These are phyloP conservation scores for Neoaliturus tenellus DNA, from an alignment of 2,888 invertebrate species.

Conservation along the genomic window DNA sequence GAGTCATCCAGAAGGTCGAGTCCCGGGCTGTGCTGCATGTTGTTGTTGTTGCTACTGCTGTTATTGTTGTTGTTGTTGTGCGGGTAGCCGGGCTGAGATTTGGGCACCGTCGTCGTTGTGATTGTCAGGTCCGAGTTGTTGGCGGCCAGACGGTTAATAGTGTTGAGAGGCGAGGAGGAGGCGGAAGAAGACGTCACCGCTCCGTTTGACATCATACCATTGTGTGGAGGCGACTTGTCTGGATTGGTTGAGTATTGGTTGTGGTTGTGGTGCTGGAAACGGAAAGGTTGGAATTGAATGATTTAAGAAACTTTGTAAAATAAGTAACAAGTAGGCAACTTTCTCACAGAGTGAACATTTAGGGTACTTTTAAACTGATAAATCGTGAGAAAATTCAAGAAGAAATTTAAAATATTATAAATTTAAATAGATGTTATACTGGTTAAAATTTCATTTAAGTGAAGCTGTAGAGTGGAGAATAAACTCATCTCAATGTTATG, in stretches of 20 bases:
- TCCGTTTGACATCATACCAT: slow-evolving; percentile 71
- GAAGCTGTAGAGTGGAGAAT: no score
- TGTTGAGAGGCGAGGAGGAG: slow-evolving; percentile 71
- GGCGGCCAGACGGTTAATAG: slow-evolving; percentile 79
- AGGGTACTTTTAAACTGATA: no score
- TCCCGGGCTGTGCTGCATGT: slow-evolving; percentile 62
- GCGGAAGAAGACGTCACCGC: slow-evolving; percentile 66
- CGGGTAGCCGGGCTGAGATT: slow-evolving; percentile 32
- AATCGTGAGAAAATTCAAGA: no score
- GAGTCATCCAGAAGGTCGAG: slow-evolving; percentile 79
- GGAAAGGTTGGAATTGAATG: no score
- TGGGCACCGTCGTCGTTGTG: slow-evolving; percentile 78
- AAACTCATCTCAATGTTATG: no score
- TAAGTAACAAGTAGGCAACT: no score
- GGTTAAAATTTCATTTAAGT: no score
- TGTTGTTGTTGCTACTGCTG: slow-evolving; percentile 60
- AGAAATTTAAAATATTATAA: no score
- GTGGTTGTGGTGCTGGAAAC: slow-evolving; percentile 38
- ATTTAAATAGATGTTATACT: no score
- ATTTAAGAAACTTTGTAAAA: no score
- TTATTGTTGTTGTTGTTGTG: slow-evolving; percentile 59
- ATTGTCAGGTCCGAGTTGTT: slow-evolving; percentile 90
- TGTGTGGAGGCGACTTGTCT: slow-evolving; percentile 65
- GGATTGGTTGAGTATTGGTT: slow-evolving; percentile 56
- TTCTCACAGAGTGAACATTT: no score